These are phyloP conservation scores for Rhinichthys klamathensis DNA, from an alignment of 2,113 vertebrate genomes.

Conservation along the genomic window DNA sequence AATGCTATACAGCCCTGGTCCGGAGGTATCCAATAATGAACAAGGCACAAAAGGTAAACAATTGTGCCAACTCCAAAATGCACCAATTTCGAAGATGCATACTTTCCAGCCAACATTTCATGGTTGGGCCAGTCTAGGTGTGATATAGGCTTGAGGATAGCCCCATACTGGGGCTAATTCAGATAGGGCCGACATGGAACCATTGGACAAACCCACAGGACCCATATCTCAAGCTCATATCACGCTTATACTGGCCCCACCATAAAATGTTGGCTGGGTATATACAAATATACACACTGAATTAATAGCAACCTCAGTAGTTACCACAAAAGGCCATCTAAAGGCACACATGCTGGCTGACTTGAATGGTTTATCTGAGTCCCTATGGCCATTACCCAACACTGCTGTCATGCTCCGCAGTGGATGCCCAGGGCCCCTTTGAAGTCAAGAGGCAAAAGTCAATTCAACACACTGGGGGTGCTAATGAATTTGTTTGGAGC, in stretches of 20 bases:
- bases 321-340: not conserved
- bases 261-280: too few relatives aligned
- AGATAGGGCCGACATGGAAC: too few relatives aligned
- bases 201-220: too few relatives aligned
- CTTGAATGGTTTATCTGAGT: conserved; percentile 17
- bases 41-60: not conserved
- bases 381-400: conserved; percentile 46
- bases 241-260: too few relatives aligned
- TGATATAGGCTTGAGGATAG: too few relatives aligned
- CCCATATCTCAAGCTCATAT: too few relatives aligned
- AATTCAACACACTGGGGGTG: conserved; percentile 72
- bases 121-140: too few relatives aligned
- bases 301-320: not conserved
- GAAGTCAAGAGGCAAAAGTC: conserved; percentile 74
- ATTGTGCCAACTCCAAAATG: not conserved
- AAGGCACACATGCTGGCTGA: conserved; percentile 15
- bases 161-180: too few relatives aligned
- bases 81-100: not conserved
- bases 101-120: not conserved
- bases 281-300: not conserved
- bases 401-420: conserved; percentile 55
- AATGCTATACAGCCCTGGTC: not conserved
- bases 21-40: not conserved
- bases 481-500: conserved; percentile 74
- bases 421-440: conserved; percentile 63